Base-by-base conservation (phyloP, 2,888 invertebrate species). In the Byasa hedistus region DNA sequence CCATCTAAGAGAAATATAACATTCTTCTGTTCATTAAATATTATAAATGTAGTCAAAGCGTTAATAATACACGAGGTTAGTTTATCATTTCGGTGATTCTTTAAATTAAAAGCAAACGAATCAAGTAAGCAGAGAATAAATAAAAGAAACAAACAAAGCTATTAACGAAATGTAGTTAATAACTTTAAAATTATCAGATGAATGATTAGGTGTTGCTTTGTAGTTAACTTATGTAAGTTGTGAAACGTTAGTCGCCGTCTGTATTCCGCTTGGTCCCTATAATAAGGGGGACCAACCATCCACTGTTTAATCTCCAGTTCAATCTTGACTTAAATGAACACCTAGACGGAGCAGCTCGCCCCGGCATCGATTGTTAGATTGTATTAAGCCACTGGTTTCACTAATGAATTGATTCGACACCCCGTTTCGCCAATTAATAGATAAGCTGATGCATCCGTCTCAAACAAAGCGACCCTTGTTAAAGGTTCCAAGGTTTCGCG, bases 271-370 rank as follows among this genome's bases (percentile, higher is more conserved):
- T 76, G 68, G 57, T 71, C 78, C 80, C 76, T 65, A 57, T 15
- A 8, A 24, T 69, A 70, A 75, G 78, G 80, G 82, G 78, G 79
- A 76, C 77, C 79, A 79, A 80, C 81, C 83, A 84, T 83, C 80
- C 79, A 79, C 81, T 84, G 83, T 83, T 83, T 87, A 87, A 90
- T 89, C 89, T 85, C 70, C 79, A 85, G 85, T 85, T 82, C 84
- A 83, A 89, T 88, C 87, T 89, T 86, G 84, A 87, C 81, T 86
- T 86, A 88, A 89, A 89, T 88, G 89, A 87, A 89, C 87, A 87
- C 88, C 86, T 86, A 87, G 83, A 79, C 79, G 72, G 74, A 22
- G 66, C 55, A 27, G 58, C 66, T 12, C 39, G 15, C 39, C 78
- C 79, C 79, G 78, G 81, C 83, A 84, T 86, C 81, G 84, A 87